These are phyloP conservation scores for Leucoptera coffeella DNA, from an alignment of 2,888 invertebrate species.

Conservation along the genomic window DNA sequence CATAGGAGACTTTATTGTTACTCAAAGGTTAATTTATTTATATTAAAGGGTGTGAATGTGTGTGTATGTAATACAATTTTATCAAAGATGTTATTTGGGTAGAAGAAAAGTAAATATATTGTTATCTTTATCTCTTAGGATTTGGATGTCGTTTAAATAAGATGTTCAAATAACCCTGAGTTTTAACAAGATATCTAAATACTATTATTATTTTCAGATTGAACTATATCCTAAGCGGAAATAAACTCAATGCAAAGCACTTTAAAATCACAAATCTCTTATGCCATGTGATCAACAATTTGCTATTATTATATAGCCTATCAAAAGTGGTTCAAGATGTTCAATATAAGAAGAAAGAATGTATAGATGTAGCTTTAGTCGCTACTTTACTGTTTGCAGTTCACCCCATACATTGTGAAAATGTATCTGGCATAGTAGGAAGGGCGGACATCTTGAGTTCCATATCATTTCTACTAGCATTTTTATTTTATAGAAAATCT, in stretches of 20 bases:
- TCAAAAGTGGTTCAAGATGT: conserved; percentile 10
- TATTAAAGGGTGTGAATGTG: too few relatives aligned
- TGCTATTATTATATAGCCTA: conserved; percentile 18
- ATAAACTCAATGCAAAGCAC: conserved; percentile 45
- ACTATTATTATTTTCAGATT: conserved; percentile 38
- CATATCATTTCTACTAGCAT: conserved; percentile 65
- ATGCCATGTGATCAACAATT: conserved; percentile 58
- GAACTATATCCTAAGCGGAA: conserved; percentile 59
- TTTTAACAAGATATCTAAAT: too few relatives aligned
- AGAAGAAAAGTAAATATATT: too few relatives aligned
- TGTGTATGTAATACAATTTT: too few relatives aligned
- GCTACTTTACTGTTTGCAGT: conserved; percentile 75
- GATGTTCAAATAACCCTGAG: too few relatives aligned
- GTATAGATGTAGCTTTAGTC: conserved; percentile 49
- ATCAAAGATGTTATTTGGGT: too few relatives aligned
- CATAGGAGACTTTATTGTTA: too few relatives aligned
- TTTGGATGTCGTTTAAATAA: too few relatives aligned
- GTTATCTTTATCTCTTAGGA: too few relatives aligned
- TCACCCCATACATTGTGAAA: conserved; percentile 92
- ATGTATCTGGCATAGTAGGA: conserved; percentile 88
- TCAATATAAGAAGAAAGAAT: conserved; percentile 6
- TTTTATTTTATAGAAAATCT: conserved; percentile 25
- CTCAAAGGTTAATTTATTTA: too few relatives aligned
- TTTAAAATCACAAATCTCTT: conserved; percentile 75
- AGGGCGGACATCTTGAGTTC: conserved; percentile 86